phyloP scores from a whole-genome alignment of 2,797 vertebrate genomes.

The Threskiornis aethiopicus region DNA sequence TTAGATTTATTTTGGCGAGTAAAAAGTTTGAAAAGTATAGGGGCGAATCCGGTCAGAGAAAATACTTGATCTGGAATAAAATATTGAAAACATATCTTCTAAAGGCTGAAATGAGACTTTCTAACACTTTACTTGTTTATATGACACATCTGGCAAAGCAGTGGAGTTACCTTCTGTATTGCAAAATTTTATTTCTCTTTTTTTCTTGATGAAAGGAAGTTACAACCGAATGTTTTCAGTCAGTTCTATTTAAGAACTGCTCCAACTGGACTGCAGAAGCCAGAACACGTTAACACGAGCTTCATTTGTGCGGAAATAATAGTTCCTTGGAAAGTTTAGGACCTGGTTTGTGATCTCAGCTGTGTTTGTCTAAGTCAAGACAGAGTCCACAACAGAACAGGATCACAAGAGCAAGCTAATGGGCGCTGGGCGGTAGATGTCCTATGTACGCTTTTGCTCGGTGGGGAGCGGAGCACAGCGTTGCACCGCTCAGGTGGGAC shows the following conservation, averaged over 20 bases:
- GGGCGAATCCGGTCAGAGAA: not conserved
- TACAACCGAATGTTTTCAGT: not conserved
- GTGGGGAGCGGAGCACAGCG: accelerated
- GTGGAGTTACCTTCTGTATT: not conserved
- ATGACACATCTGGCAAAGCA: not conserved
- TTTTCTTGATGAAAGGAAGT: not conserved
- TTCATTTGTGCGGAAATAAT: not conserved
- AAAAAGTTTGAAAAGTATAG: not conserved
- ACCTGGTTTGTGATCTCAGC: not conserved
- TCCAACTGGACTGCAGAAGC: not conserved
- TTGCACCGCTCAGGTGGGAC: not conserved
- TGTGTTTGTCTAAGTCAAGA: not conserved
- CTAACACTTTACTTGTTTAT: not conserved
- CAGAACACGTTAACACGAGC: not conserved
- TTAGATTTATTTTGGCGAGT: not conserved
- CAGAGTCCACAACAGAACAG: not conserved
- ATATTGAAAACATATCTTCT: not conserved
- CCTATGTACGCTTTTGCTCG: accelerated
- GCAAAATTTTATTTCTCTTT: not conserved
- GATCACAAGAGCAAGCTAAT: not conserved
- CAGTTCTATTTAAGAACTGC: not conserved
- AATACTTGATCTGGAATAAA: not conserved
- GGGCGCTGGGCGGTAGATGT: not conserved
- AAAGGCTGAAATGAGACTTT: not conserved
- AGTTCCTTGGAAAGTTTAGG: not conserved